Evolutionary conservation across 2,888 invertebrate genomes (phyloP).

Genomic region (Xiphydria camelus): DNA sequence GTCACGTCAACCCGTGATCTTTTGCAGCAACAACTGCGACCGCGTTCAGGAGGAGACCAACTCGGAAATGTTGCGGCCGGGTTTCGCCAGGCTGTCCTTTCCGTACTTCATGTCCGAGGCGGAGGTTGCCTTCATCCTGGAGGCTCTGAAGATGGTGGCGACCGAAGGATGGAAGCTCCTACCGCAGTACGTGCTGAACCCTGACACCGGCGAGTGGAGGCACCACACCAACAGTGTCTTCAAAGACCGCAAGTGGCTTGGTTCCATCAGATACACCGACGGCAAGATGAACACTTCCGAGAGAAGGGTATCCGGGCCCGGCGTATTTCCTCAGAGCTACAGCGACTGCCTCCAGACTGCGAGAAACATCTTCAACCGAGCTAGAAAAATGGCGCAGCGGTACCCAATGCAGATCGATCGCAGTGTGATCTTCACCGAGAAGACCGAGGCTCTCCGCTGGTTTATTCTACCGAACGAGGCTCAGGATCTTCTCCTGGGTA

Average conservation of each 20-base stretch:
- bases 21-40: constrained; percentile 31
- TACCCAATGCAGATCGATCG: constrained; percentile 73
- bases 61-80: constrained; percentile 78
- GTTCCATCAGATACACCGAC: constrained; percentile 73
- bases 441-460: constrained; percentile 77
- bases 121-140: constrained; percentile 79
- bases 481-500: constrained; percentile 72
- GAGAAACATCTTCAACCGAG: constrained; percentile 74
- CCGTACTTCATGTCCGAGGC: constrained; percentile 83
- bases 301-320: constrained; percentile 71
- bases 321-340: constrained; percentile 73
- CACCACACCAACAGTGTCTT: constrained; percentile 79
- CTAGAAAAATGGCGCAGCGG: constrained; percentile 76
- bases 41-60: constrained; percentile 52
- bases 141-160: constrained; percentile 84
- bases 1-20: constrained; percentile 58
- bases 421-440: constrained; percentile 67
- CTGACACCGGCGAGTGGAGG: constrained; percentile 88
- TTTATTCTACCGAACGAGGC: constrained; percentile 89
- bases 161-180: constrained; percentile 87
- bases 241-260: constrained; percentile 82
- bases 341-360: constrained; percentile 80
- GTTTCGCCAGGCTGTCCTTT: constrained; percentile 82
- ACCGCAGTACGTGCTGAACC: constrained; percentile 85
- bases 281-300: constrained; percentile 78